Percentiles rank a stretch among this genome's conserved stretches.
Evolutionary conservation across 1,140 invertebrate species (phyloP).

Genomic region (Acromyrmex echinatior): DNA sequence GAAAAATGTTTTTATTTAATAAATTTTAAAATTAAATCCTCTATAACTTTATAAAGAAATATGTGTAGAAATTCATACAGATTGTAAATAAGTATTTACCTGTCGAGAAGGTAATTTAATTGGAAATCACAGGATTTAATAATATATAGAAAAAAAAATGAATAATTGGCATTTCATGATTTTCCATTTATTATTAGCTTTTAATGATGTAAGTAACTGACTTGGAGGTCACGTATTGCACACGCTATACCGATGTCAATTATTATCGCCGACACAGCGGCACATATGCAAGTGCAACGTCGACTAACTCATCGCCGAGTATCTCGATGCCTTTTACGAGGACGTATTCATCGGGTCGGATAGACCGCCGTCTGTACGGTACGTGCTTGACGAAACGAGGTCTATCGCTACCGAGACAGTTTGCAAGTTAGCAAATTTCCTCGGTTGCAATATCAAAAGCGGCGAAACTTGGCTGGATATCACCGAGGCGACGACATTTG

Average conservation of each 20-base stretch:
- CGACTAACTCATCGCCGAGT: conserved; percentile 22
- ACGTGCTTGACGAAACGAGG: conserved; percentile 50
- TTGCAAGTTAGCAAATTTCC: conserved; percentile 58
- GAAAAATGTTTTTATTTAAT: neutral
- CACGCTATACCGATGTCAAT: conserved; percentile 21
- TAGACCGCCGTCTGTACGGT: conserved; percentile 22
- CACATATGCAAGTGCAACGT: conserved; percentile 19
- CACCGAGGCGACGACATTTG: conserved; percentile 24
- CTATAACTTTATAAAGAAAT: neutral
- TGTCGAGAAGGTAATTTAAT: conserved; percentile 2
- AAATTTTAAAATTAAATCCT: neutral
- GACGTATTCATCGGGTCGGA: conserved; percentile 44
- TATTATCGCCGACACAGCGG: conserved; percentile 14
- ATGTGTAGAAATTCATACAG: neutral
- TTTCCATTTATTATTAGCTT: conserved; percentile 13
- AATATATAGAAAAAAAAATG: neutral
- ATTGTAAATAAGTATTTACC: neutral
- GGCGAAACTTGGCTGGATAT: conserved; percentile 45
- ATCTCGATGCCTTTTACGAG: conserved; percentile 47
- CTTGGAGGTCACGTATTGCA: conserved; percentile 5
- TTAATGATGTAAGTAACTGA: conserved; percentile 9
- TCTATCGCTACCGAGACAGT: conserved; percentile 31
- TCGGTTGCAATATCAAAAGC: conserved; percentile 50
- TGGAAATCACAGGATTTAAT: neutral
- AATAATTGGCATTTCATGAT: conserved; percentile 9